Conservation (phyloP, 92 coral and sea anemone genomes). For the Zoanthus solanderi region DNA sequence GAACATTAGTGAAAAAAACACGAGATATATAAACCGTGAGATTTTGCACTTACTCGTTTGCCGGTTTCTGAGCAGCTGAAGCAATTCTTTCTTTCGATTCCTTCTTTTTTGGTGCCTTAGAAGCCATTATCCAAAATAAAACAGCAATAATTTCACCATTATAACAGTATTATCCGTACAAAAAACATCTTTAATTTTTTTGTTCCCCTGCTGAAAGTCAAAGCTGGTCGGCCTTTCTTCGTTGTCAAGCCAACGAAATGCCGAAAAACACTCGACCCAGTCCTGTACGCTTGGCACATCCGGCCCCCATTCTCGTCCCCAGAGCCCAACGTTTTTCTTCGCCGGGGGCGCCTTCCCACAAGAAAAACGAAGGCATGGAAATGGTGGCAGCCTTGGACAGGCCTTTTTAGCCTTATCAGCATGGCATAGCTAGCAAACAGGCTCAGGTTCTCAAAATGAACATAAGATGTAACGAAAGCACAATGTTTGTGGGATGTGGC, state of each 20-base stretch:
- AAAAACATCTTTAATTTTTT: background rate
- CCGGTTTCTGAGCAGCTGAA: constrained; percentile 87
- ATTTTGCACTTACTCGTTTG: constrained; percentile 83
- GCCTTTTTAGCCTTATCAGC: too few species aligned
- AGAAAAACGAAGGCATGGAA: too few species aligned
- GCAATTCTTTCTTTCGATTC: constrained; percentile 97
- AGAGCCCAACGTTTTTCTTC: too few species aligned
- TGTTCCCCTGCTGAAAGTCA: background rate
- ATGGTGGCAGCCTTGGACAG: too few species aligned
- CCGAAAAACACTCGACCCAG: constrained; percentile 39
- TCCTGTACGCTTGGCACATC: background rate
- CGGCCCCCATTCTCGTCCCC: background rate
- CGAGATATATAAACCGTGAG: background rate
- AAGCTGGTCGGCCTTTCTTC: background rate
- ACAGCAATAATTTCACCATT: constrained; percentile 4
- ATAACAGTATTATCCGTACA: background rate
- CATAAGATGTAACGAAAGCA: too few species aligned
- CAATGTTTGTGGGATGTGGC: too few species aligned
- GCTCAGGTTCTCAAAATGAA: too few species aligned
- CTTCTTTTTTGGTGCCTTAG: constrained; percentile 97
- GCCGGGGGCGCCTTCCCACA: too few species aligned
- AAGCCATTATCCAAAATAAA: constrained; percentile 73
- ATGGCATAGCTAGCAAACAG: too few species aligned
- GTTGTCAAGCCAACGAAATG: constrained; percentile 45
- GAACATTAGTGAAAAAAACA: background rate